Evolutionary conservation across 2,797 vertebrate genomes (phyloP).

Genomic region (Champsocephalus esox): DNA sequence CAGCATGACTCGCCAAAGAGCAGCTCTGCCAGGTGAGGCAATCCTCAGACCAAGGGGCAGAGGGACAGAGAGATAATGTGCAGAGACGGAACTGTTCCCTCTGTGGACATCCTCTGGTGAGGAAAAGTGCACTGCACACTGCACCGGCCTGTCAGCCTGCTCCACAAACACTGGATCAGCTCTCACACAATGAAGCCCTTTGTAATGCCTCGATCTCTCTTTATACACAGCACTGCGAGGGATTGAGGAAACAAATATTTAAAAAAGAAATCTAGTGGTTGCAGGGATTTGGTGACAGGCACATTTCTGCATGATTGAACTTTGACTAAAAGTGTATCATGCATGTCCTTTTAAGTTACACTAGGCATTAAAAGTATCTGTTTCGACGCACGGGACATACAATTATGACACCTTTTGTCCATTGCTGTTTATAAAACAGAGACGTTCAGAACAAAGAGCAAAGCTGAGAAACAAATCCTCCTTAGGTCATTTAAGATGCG

Average conservation of each 20-base stretch:
- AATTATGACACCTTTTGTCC: slow-evolving; percentile 6
- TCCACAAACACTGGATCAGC: slow-evolving; percentile 37
- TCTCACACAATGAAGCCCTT: slow-evolving; percentile 69
- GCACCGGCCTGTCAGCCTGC: slow-evolving; percentile 23
- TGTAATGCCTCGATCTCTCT: slow-evolving; percentile 39
- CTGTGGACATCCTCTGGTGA: background rate
- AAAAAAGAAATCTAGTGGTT: background rate
- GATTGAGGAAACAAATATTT: background rate
- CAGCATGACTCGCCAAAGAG: slow-evolving; percentile 79
- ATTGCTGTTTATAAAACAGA: slow-evolving; percentile 38
- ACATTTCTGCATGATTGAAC: background rate
- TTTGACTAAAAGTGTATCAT: background rate
- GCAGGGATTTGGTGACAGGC: background rate
- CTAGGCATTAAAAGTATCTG: background rate
- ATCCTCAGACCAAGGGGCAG: slow-evolving; percentile 3
- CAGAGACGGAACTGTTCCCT: slow-evolving; percentile 52
- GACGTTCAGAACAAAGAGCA: slow-evolving; percentile 48
- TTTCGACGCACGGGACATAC: background rate
- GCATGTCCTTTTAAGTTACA: background rate
- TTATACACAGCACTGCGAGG: slow-evolving; percentile 14
- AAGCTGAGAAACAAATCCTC: slow-evolving; percentile 70
- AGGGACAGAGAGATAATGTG: slow-evolving; percentile 29
- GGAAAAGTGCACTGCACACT: slow-evolving; percentile 51
- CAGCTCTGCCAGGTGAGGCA: slow-evolving; percentile 43
- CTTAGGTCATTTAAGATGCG: slow-evolving; percentile 77